Conservation (phyloP, 2,888 invertebrate genomes). For the Drosophila paramelanica region DNA sequence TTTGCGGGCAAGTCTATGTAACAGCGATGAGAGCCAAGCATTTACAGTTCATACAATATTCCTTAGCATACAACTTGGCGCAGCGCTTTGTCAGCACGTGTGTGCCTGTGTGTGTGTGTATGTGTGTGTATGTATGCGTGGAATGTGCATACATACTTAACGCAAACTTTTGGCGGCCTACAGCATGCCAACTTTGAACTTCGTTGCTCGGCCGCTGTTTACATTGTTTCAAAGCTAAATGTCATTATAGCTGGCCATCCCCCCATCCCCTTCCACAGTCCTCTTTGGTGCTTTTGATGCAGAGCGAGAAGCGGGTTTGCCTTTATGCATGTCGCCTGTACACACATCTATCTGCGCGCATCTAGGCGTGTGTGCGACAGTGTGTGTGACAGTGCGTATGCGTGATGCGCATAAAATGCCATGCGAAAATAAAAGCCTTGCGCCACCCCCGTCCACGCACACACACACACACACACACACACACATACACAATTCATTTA, state of each 20-base stretch:
- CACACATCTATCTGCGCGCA: conserved; percentile 57
- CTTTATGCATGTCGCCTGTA: conserved; percentile 64
- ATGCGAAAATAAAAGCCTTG: conserved; percentile 74
- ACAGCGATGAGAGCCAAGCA: conserved; percentile 47
- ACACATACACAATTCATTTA: conserved; percentile 80
- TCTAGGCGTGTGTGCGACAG: conserved; percentile 35
- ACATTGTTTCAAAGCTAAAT: conserved; percentile 80
- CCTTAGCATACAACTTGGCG: conserved; percentile 62
- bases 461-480: too few species aligned
- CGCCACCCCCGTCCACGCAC: conserved; percentile 1
- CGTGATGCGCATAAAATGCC: conserved; percentile 80
- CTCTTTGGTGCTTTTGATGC: conserved; percentile 58
- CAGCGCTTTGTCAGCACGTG: conserved; percentile 18
- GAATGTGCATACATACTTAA: conserved; percentile 66
- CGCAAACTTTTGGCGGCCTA: conserved; percentile 67
- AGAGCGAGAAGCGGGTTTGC: conserved; percentile 68
- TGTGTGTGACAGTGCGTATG: conserved; percentile 75
- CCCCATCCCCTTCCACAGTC: background rate
- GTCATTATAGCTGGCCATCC: conserved; percentile 65
- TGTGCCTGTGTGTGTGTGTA: conserved; percentile 5
- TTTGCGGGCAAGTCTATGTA: conserved; percentile 62
- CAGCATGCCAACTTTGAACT: conserved; percentile 74
- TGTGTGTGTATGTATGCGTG: conserved; percentile 2
- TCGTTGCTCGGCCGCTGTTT: conserved; percentile 64
- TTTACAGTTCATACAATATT: conserved; percentile 76